Evolutionary conservation across 2,797 vertebrate species (phyloP).

Genomic region (Dendrocincla fuliginosa): DNA sequence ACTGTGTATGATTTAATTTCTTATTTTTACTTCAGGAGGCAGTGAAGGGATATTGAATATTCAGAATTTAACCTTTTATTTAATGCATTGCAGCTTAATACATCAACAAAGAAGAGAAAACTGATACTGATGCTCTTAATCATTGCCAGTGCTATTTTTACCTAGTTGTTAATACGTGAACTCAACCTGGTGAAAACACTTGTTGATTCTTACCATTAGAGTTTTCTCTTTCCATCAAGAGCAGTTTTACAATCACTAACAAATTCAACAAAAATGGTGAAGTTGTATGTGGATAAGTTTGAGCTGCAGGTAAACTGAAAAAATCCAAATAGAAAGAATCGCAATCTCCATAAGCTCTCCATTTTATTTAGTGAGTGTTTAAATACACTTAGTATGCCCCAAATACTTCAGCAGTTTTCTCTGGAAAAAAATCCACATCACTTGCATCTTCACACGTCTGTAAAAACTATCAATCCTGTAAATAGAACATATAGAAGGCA

Average conservation of each 20-base stretch:
- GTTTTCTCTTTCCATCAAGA: not conserved
- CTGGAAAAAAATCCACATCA: not conserved
- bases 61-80: not conserved
- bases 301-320: not conserved
- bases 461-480: not conserved
- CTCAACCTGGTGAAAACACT: not conserved
- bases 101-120: not conserved
- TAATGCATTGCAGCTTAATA: not conserved
- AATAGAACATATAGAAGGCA: not conserved
- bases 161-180: not conserved
- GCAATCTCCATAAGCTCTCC: not conserved
- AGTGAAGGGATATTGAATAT: not conserved
- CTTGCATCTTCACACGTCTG: not conserved
- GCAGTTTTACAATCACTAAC: not conserved
- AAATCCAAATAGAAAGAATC: not conserved
- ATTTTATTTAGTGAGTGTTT: not conserved
- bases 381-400: not conserved
- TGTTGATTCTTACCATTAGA: not conserved
- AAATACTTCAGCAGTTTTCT: not conserved
- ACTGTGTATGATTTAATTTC: not conserved
- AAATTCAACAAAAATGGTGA: not conserved
- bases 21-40: constrained; percentile 1
- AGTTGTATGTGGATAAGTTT: not conserved
- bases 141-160: not conserved
- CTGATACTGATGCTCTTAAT: not conserved